Base-by-base conservation (phyloP, 2,888 invertebrate genomes). In the Cyaniris semiargus region DNA sequence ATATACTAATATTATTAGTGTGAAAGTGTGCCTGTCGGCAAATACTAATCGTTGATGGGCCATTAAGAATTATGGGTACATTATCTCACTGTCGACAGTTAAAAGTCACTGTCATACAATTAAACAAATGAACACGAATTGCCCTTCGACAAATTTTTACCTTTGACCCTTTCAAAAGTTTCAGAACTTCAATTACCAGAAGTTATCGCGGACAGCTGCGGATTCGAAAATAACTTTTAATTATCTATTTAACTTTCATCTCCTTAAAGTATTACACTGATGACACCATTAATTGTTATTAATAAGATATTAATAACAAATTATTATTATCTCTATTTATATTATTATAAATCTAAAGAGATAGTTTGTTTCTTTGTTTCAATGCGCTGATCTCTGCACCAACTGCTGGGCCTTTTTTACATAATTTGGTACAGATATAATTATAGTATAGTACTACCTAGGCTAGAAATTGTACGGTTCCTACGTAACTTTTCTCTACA, bases 101-200 rank as follows among this genome's bases (percentile, higher is more conserved):
- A 3, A 44, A 10, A 44, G 7, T 34, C 7, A 34, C 7, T 48
- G 48, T 6, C 27, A 13, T 27, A 31, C 27, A 66, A 31, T 31
- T 18, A 66, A 66, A 66, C 66, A 27, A 66, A 66, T 66, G 27
- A 66, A 31, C 31, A 66, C 66, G 66, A 60, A 31, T 66, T 27
- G 13, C 18, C 66, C 66, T 18, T 66, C 27, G 27, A 66, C 66
- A 7, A 27, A 27, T 66, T 21, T 31, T n/a, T 13, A 66, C 66
- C 66, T 31, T 60, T 66, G 66, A 27, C 27, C 66, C 66, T 66
- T 66, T 15, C 1, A 23, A 60, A 60, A 60, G 23, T 27, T 60
- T 23, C 6, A 15, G 15, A 27, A 15, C 15, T 66, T 31, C 15
- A 66, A 66, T 66, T 66, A 27, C 27, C 27, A 66, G 23, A 66